Evolutionary conservation across 2,797 vertebrate genomes (phyloP).

Genomic region (Sebastes cheni): DNA sequence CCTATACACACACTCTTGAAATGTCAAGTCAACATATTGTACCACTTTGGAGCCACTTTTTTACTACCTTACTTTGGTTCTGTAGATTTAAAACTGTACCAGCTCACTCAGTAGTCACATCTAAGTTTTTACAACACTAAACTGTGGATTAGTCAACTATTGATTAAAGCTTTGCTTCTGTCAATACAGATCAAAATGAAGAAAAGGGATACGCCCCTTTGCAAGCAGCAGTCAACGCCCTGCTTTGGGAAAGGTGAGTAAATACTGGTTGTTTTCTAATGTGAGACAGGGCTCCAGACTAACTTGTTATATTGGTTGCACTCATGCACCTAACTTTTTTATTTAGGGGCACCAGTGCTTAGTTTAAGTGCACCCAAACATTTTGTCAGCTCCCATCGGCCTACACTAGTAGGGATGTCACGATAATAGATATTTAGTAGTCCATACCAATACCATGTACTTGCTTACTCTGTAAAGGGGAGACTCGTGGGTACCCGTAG

Average conservation of each 20-base stretch:
- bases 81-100: background rate
- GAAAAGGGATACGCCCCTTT: constrained; percentile 49
- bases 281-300: too few relatives aligned
- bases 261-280: background rate
- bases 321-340: too few relatives aligned
- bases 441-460: too few relatives aligned
- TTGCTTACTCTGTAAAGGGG: too few relatives aligned
- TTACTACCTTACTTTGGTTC: background rate
- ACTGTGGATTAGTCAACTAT: background rate
- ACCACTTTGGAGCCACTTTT: background rate
- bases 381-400: too few relatives aligned
- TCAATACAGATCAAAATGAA: constrained; percentile 62
- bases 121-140: background rate
- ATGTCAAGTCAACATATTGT: background rate
- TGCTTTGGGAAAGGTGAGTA: constrained; percentile 72
- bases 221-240: constrained; percentile 77
- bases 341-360: too few relatives aligned
- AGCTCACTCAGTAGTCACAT: background rate
- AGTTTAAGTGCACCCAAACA: too few relatives aligned
- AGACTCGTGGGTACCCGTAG: too few relatives aligned
- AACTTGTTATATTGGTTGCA: too few relatives aligned
- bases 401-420: too few relatives aligned
- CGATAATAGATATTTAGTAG: too few relatives aligned
- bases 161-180: constrained; percentile 1
- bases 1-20: background rate